Evolutionary conservation across 2,888 invertebrate species (phyloP).

Genomic region (Diarsia dahlii): DNA sequence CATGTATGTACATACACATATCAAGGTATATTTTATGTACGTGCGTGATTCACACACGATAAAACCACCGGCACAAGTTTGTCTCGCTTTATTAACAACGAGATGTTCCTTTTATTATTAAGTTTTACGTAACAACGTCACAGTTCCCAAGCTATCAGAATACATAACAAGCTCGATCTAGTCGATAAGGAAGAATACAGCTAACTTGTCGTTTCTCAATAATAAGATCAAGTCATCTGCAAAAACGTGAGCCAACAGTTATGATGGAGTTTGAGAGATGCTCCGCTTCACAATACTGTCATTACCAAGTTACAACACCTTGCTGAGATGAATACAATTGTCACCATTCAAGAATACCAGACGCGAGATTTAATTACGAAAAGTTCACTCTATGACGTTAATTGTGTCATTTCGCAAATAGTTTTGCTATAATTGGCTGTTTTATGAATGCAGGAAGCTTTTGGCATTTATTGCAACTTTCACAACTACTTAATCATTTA

Average conservation of each 20-base stretch:
- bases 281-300: conserved; percentile 83
- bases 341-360: conserved; percentile 70
- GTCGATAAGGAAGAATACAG: conserved; percentile 83
- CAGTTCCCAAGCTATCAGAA: conserved; percentile 86
- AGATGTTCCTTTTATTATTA: conserved; percentile 63
- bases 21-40: neutral
- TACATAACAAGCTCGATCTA: conserved; percentile 85
- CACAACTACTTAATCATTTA: conserved; percentile 7
- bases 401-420: conserved; percentile 36
- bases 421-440: conserved; percentile 15
- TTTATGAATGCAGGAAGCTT: conserved; percentile 22
- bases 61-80: conserved; percentile 40
- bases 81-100: conserved; percentile 52
- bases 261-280: conserved; percentile 80
- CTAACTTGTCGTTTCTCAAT: conserved; percentile 84
- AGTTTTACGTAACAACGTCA: conserved; percentile 81
- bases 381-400: conserved; percentile 40
- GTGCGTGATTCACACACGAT: conserved; percentile 26
- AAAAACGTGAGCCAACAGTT: conserved; percentile 88
- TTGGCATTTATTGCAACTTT: conserved; percentile 30
- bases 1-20: neutral
- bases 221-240: conserved; percentile 84
- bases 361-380: conserved; percentile 60
- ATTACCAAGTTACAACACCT: conserved; percentile 84
- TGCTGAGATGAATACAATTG: conserved; percentile 65